A percentile compares a stretch with the other conserved stretches of the same genome.
These are phyloP conservation scores for Drosophila yooni DNA, from an alignment of 2,888 invertebrate genomes.

Conservation along the genomic window DNA sequence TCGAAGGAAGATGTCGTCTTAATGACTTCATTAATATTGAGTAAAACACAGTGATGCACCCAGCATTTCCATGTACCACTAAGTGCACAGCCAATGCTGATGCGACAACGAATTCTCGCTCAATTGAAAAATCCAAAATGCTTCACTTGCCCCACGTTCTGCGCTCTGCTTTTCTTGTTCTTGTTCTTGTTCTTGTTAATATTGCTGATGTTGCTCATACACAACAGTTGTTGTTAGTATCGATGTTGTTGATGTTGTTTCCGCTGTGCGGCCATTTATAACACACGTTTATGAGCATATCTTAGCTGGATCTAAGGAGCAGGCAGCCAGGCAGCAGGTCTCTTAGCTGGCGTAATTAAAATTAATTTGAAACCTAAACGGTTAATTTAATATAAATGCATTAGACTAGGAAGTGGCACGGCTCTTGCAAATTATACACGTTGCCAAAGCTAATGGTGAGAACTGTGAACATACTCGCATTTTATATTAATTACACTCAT, in stretches of 20 bases:
- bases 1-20: constrained; percentile 78
- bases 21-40: constrained; percentile 81
- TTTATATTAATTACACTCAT: constrained; percentile 61
- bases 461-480: constrained; percentile 33
- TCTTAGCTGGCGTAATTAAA: constrained; percentile 64
- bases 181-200: constrained; percentile 19
- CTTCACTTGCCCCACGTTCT: constrained; percentile 47
- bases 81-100: constrained; percentile 33
- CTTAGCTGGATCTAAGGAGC: constrained; percentile 35
- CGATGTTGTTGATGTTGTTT: constrained; percentile 46
- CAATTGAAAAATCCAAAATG: constrained; percentile 66
- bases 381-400: constrained; percentile 65
- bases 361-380: constrained; percentile 71
- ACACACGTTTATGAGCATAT: constrained; percentile 60
- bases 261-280: constrained; percentile 60
- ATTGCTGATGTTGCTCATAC: constrained; percentile 19
- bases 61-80: constrained; percentile 27
- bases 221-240: constrained; percentile 8
- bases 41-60: constrained; percentile 66
- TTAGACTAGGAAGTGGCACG: constrained; percentile 48
- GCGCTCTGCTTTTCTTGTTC: constrained; percentile 3
- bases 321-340: constrained; percentile 10
- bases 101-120: constrained; percentile 56
- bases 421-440: constrained; percentile 49
- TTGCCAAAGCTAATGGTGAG: constrained; percentile 42